Conservation (phyloP, 2,797 vertebrate species). For the Myotis myotis region DNA sequence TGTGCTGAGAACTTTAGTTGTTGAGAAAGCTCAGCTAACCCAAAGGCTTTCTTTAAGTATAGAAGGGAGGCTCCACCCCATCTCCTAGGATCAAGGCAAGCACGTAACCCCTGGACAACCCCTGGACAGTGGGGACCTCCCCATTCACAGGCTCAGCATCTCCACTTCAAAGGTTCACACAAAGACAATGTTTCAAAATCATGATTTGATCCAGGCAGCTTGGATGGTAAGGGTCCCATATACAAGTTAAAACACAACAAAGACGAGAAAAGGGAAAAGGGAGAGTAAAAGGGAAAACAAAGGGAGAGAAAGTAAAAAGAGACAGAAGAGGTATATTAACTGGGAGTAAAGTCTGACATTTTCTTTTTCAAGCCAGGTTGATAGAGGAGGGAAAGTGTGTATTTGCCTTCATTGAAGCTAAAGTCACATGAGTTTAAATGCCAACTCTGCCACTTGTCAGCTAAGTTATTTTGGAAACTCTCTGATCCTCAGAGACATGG, state of each 20-base stretch:
- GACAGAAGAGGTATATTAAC: neutral
- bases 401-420: neutral
- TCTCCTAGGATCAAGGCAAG: neutral
- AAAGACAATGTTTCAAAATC: neutral
- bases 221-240: neutral
- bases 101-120: neutral
- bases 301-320: neutral
- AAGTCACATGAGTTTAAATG: neutral
- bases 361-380: neutral
- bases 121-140: neutral
- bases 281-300: neutral
- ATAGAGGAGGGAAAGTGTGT: neutral
- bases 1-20: neutral
- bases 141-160: neutral
- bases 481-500: neutral
- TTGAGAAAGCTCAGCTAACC: neutral
- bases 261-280: neutral
- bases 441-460: neutral
- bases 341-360: neutral
- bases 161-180: neutral
- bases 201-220: slow-evolving; percentile 33
- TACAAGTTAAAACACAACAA: neutral
- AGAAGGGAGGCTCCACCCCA: neutral
- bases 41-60: neutral
- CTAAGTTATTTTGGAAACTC: neutral